A percentile compares a stretch with the other conserved stretches of the same genome.
Conservation (phyloP, 1,140 invertebrate genomes). For the Drosophila rhopaloa region DNA sequence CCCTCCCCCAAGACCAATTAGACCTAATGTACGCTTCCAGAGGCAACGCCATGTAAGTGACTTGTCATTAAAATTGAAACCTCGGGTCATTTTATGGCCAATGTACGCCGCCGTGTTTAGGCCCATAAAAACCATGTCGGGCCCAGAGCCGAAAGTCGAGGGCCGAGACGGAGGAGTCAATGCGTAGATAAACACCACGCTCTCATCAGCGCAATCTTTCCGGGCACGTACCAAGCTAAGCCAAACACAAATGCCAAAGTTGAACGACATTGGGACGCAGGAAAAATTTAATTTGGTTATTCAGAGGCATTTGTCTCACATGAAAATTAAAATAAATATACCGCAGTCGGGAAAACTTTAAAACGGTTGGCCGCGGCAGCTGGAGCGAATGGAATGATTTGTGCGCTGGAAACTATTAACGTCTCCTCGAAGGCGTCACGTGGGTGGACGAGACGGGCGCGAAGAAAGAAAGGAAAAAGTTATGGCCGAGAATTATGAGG, state of each 20-base stretch:
- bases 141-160: not conserved
- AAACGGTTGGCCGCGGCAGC: slow-evolving; percentile 16
- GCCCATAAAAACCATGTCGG: slow-evolving; percentile 47
- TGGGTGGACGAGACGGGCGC: slow-evolving; percentile 28
- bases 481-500: slow-evolving; percentile 65
- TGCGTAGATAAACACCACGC: slow-evolving; percentile 60
- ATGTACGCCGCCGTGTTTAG: slow-evolving; percentile 47
- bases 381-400: slow-evolving; percentile 55
- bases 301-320: slow-evolving; percentile 34
- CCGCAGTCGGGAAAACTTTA: slow-evolving; percentile 48
- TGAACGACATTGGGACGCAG: slow-evolving; percentile 66
- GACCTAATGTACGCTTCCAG: slow-evolving; percentile 35
- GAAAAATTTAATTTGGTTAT: slow-evolving; percentile 55
- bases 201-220: slow-evolving; percentile 35
- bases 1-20: slow-evolving; percentile 44
- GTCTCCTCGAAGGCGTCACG: slow-evolving; percentile 71
- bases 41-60: slow-evolving; percentile 57
- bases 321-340: slow-evolving; percentile 70
- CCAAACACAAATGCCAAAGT: slow-evolving; percentile 41
- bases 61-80: slow-evolving; percentile 79
- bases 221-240: slow-evolving; percentile 61
- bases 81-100: slow-evolving; percentile 71
- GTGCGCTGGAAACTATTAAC: slow-evolving; percentile 58
- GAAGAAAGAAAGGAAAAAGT: slow-evolving; percentile 40
- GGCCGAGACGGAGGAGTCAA: slow-evolving; percentile 27